Evolutionary conservation across 1,140 invertebrate species (phyloP).

Genomic region (Drosophila saltans): DNA sequence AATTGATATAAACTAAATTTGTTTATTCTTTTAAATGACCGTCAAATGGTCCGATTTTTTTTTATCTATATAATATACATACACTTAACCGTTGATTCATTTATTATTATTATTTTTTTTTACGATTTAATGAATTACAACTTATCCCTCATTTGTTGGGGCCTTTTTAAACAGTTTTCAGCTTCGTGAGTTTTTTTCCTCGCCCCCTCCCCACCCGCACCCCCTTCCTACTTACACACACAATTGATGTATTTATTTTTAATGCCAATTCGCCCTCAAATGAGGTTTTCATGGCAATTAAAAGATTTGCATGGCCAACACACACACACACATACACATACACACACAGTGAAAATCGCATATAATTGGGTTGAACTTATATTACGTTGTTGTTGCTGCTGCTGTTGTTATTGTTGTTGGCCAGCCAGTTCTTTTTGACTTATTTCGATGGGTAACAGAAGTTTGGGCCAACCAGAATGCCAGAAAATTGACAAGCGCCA

Average conservation of each 20-base stretch:
- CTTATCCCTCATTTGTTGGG: conserved; percentile 9
- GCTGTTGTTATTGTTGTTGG: background rate
- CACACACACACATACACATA: conserved; percentile 36
- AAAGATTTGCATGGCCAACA: conserved; percentile 67
- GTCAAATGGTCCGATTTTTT: background rate
- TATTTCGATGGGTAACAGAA: conserved; percentile 36
- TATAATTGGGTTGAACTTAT: conserved; percentile 68
- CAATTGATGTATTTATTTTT: conserved; percentile 76
- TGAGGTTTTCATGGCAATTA: conserved; percentile 79
- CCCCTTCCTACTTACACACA: background rate
- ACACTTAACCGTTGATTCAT: background rate
- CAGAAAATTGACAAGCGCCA: conserved; percentile 45
- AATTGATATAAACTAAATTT: too few species aligned
- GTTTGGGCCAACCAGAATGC: conserved; percentile 10
- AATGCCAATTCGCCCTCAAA: conserved; percentile 64
- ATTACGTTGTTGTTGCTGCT: conserved; percentile 20
- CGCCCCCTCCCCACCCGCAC: too few species aligned
- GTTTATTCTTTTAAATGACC: too few species aligned
- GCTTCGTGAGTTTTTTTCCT: background rate
- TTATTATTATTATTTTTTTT: conserved; percentile 9
- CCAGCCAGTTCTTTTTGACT: conserved; percentile 24
- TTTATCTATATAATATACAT: background rate
- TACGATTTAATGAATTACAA: conserved; percentile 8
- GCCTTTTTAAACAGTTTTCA: conserved; percentile 45
- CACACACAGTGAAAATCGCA: conserved; percentile 47